These are phyloP conservation scores for Macrocentrus cingulum DNA, from an alignment of 1,140 invertebrate species.

Conservation along the genomic window DNA sequence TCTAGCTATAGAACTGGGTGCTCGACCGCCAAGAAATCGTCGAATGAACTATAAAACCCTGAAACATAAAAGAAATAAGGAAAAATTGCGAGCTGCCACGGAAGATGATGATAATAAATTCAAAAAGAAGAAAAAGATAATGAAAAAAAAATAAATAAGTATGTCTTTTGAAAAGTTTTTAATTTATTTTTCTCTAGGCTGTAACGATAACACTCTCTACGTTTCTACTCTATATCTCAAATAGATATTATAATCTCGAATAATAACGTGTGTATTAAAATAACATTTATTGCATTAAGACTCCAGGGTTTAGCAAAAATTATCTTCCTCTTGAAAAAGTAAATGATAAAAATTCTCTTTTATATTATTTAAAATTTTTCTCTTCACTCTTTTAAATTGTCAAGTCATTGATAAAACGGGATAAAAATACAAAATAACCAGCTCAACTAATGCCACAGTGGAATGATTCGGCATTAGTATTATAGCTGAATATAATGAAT, in stretches of 20 bases:
- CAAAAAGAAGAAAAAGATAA: constrained; percentile 27
- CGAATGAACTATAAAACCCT: constrained; percentile 62
- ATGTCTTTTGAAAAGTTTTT: not conserved
- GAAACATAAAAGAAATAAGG: constrained; percentile 52
- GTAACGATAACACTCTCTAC: constrained; percentile 36
- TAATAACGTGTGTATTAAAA: constrained; percentile 53
- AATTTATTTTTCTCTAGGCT: constrained; percentile 31
- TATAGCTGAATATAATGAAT: too few species aligned
- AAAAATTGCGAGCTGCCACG: constrained; percentile 45
- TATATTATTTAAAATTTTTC: constrained; percentile 34
- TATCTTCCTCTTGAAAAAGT: constrained; percentile 4
- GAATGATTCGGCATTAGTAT: constrained; percentile 47
- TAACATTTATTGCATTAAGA: constrained; percentile 39
- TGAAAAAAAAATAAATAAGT: constrained; percentile 20
- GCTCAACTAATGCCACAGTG: constrained; percentile 37
- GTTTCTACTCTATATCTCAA: constrained; percentile 34
- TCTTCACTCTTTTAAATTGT: constrained; percentile 18
- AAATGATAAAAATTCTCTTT: constrained; percentile 29
- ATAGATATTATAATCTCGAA: constrained; percentile 36
- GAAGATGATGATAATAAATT: constrained; percentile 43
- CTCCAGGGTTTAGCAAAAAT: constrained; percentile 17
- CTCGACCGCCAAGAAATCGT: constrained; percentile 63
- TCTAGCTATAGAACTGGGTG: constrained; percentile 65
- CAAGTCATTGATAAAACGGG: too few species aligned
- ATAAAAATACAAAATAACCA: constrained; percentile 38